Conservation (phyloP, 2,797 vertebrate species). For the Loris lydekkerianus region DNA sequence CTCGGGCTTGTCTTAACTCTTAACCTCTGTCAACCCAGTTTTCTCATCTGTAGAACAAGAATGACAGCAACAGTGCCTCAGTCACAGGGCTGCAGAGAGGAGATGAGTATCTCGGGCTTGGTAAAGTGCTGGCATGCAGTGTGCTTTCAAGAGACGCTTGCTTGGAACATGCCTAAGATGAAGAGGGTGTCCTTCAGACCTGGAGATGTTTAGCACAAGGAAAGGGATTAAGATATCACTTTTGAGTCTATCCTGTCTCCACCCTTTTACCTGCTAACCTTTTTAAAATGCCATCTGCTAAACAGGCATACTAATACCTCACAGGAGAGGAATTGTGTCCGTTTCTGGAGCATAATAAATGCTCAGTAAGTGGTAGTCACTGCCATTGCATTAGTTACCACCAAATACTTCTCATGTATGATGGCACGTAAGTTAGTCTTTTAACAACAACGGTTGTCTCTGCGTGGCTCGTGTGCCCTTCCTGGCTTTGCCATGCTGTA, state of each 20-base stretch:
- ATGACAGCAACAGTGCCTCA: background rate
- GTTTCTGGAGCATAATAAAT: background rate
- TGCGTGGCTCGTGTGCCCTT: background rate
- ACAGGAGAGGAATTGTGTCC: background rate
- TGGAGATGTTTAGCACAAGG: background rate
- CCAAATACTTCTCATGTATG: background rate
- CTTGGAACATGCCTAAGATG: background rate
- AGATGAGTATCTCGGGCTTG: background rate
- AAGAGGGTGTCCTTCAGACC: background rate
- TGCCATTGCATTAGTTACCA: background rate
- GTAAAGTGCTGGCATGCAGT: background rate
- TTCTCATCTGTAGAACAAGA: background rate
- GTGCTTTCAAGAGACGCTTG: background rate
- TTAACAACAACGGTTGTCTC: background rate
- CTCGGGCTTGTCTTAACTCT: background rate
- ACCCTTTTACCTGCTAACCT: background rate
- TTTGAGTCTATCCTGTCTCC: background rate
- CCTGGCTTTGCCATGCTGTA: no score
- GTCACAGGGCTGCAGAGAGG: background rate
- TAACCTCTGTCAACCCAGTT: background rate
- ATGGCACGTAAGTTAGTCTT: background rate
- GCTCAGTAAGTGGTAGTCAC: background rate
- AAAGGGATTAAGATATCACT: background rate
- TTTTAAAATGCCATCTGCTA: conserved; percentile 32
- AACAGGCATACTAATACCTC: background rate